Evolutionary conservation across 53 echinoderm and acorn worm genomes (phyloP).

Genomic region (Zoroaster sp.): DNA sequence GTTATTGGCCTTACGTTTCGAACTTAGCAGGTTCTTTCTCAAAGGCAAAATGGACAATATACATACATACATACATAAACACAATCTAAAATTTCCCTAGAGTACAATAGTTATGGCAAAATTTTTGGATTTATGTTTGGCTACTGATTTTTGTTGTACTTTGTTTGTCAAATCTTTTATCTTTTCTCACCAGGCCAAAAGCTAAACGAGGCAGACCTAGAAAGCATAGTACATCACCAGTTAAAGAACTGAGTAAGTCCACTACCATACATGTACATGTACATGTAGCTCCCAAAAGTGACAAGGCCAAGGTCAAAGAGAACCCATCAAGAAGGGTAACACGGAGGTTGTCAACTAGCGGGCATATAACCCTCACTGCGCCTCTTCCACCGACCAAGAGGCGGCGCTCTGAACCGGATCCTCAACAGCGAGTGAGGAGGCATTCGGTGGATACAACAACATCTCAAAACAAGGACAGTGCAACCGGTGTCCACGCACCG

Average conservation of each 20-base stretch:
- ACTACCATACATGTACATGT: too few relatives aligned
- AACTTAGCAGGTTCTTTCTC: too few relatives aligned
- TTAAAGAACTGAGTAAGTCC: conserved; percentile 68
- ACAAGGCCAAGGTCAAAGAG: conserved; percentile 54
- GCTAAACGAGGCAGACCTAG: conserved; percentile 41
- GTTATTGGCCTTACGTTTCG: too few relatives aligned
- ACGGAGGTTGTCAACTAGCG: conserved; percentile 58
- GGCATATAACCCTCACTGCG: conserved; percentile 34
- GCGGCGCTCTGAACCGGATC: conserved; percentile 29
- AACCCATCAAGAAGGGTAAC: conserved; percentile 78
- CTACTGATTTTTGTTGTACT: too few relatives aligned
- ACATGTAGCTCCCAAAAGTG: not conserved
- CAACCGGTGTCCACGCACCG: not conserved
- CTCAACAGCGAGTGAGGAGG: not conserved
- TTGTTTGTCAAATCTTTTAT: not conserved
- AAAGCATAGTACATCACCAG: conserved; percentile 37
- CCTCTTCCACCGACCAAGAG: conserved; percentile 7
- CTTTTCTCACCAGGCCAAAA: conserved; percentile 5
- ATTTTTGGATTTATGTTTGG: too few relatives aligned
- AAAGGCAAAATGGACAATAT: too few relatives aligned
- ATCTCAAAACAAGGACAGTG: conserved; percentile 11
- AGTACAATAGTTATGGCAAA: too few relatives aligned
- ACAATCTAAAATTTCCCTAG: too few relatives aligned
- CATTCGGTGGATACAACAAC: conserved; percentile 13
- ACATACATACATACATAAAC: too few relatives aligned